Conservation (phyloP, 2,113 vertebrate genomes). For the Sapayoa aenigma region DNA sequence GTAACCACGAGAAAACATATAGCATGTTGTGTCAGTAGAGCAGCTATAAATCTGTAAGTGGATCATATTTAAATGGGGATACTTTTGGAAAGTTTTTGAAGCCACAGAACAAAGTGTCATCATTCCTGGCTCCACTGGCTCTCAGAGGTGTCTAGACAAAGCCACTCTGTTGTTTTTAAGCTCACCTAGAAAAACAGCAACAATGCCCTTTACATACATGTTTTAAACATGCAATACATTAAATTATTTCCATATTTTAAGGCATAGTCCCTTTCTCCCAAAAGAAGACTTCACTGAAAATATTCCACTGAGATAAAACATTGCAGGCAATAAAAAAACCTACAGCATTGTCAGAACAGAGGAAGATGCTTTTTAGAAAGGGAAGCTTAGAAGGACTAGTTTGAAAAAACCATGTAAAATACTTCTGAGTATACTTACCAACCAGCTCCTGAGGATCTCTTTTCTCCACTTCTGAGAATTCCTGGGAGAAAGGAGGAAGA, state of each 20-base stretch:
- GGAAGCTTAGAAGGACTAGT: background rate
- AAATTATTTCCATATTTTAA: background rate
- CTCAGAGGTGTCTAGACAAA: background rate
- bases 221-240: background rate
- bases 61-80: background rate
- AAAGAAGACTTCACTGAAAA: background rate
- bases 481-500: conserved; percentile 70
- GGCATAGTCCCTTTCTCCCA: background rate
- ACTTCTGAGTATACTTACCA: conserved; percentile 77
- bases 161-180: background rate
- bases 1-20: background rate
- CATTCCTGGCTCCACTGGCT: background rate
- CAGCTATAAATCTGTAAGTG: background rate
- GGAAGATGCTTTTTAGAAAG: background rate
- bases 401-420: background rate
- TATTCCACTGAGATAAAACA: background rate
- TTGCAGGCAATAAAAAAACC: background rate
- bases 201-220: background rate
- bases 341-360: background rate
- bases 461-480: conserved; percentile 83
- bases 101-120: background rate
- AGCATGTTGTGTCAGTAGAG: background rate
- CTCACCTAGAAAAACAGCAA: background rate
- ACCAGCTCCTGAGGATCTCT: conserved; percentile 94
- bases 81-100: background rate